phyloP scores from a whole-genome alignment of 2,113 vertebrate species.

The Argyrosomus japonicus region DNA sequence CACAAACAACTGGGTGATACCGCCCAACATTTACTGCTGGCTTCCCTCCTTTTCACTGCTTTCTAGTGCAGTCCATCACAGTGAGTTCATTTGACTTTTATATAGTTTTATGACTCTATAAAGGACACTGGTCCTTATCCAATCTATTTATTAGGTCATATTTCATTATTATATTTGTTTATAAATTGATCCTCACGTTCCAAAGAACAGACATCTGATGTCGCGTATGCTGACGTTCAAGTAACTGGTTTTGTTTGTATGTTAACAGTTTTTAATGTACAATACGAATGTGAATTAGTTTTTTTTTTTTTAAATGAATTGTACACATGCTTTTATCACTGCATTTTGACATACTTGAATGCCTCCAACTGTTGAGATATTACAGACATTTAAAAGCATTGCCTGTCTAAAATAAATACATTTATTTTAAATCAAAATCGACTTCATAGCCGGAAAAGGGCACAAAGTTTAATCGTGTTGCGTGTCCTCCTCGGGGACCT shows the following conservation, averaged over 20 bases:
- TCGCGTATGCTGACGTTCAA: neutral
- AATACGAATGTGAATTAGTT: neutral
- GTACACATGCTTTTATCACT: neutral
- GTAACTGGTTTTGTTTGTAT: neutral
- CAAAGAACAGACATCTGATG: neutral
- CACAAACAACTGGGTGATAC: neutral
- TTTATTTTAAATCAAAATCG: neutral
- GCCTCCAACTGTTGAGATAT: too few relatives aligned
- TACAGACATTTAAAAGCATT: neutral
- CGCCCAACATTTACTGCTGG: neutral
- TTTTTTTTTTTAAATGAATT: neutral
- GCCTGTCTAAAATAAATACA: neutral
- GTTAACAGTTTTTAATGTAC: neutral
- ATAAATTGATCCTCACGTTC: neutral
- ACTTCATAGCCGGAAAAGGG: neutral
- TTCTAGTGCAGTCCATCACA: too few relatives aligned
- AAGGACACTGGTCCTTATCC: neutral
- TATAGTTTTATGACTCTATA: too few relatives aligned
- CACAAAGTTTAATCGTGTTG: neutral
- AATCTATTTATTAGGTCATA: neutral
- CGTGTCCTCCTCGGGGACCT: neutral
- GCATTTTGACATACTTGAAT: neutral
- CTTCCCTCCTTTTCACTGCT: neutral
- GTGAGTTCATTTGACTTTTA: too few relatives aligned
- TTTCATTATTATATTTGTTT: neutral